A percentile compares a stretch with the other conserved stretches of the same genome.
These are phyloP conservation scores for Atta texana DNA, from an alignment of 1,140 invertebrate species.

Conservation along the genomic window DNA sequence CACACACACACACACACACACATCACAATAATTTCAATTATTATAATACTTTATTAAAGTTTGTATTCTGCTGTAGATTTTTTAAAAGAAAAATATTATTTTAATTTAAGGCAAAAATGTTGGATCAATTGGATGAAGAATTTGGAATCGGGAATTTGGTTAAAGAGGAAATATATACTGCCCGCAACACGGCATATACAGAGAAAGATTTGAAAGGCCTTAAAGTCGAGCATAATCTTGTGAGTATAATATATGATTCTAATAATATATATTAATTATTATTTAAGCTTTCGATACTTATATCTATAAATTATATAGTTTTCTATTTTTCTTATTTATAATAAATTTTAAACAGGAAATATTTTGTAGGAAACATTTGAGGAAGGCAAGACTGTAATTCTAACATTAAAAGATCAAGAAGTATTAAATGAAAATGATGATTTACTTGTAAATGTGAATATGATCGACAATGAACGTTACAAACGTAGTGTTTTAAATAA, in stretches of 20 bases:
- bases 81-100: conserved; percentile 28
- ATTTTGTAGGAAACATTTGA: conserved; percentile 89
- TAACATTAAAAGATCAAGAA: conserved; percentile 97
- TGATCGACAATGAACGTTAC: conserved; percentile 96
- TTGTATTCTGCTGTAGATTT: neutral
- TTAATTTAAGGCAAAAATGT: conserved; percentile 91
- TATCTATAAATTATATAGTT: conserved; percentile 1
- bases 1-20: too few species aligned
- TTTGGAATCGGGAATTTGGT: conserved; percentile 96
- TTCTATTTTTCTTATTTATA: neutral
- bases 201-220: conserved; percentile 93
- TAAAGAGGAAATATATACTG: conserved; percentile 91
- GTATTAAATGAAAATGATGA: conserved; percentile 96
- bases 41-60: neutral
- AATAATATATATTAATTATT: conserved; percentile 21
- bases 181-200: conserved; percentile 89
- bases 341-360: conserved; percentile 10
- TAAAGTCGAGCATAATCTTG: conserved; percentile 94
- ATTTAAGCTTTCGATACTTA: neutral
- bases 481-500: conserved; percentile 94
- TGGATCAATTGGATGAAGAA: conserved; percentile 98
- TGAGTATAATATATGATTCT: conserved; percentile 78
- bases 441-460: conserved; percentile 98
- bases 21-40: neutral
- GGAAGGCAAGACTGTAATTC: conserved; percentile 94